phyloP scores from a whole-genome alignment of 1,140 invertebrate species.

The Cylas formicarius region DNA sequence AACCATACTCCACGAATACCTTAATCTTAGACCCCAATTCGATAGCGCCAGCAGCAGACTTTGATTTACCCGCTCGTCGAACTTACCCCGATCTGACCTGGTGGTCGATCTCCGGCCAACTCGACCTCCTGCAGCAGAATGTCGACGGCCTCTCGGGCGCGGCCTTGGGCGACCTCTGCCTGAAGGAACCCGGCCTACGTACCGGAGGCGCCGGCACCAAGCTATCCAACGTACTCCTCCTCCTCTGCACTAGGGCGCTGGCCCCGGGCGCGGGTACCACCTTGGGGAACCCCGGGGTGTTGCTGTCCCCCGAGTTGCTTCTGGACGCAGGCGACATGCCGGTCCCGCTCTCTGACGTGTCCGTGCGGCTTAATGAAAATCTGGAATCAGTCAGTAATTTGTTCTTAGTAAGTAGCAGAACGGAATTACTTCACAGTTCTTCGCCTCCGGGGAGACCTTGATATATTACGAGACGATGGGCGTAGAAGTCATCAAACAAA shows the following conservation, averaged over 20 bases:
- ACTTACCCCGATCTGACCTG: conserved; percentile 70
- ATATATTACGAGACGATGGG: too few species aligned
- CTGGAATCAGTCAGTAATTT: too few species aligned
- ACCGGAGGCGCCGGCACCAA: conserved; percentile 47
- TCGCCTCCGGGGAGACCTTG: too few species aligned
- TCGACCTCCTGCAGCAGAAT: conserved; percentile 66
- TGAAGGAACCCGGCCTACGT: conserved; percentile 52
- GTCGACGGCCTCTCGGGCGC: conserved; percentile 53
- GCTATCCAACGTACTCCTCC: conserved; percentile 53
- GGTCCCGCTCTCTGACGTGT: conserved; percentile 26
- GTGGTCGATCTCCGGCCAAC: conserved; percentile 75
- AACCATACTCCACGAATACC: too few species aligned
- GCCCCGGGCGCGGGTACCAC: conserved; percentile 59
- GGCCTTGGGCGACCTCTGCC: conserved; percentile 48
- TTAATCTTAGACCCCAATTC: too few species aligned
- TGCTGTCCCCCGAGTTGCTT: conserved; percentile 38
- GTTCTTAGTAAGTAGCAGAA: too few species aligned
- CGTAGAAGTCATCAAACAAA: too few species aligned
- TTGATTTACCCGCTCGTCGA: too few species aligned
- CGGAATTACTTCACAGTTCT: too few species aligned
- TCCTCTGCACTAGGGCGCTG: conserved; percentile 45
- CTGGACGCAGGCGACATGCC: conserved; percentile 28
- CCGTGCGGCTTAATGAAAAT: conserved; percentile 35
- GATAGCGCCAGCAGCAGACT: too few species aligned
- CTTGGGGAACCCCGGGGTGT: conserved; percentile 49